Evolutionary conservation across 2,797 vertebrate species (phyloP).

Genomic region (Gouania willdenowi): DNA sequence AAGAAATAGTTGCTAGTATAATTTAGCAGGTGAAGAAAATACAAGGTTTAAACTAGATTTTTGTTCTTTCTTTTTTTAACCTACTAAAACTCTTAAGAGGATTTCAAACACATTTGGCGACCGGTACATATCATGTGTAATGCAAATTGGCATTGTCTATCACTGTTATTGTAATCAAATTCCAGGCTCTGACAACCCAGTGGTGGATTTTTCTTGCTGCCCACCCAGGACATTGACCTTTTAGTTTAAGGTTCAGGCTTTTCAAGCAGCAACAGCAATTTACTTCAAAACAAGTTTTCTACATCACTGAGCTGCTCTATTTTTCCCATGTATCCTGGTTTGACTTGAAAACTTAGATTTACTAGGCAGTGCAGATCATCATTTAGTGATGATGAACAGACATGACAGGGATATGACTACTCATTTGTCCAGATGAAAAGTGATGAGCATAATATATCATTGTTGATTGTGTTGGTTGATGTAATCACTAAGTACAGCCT

Average conservation of each 20-base stretch:
- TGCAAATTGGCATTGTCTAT: too few species aligned
- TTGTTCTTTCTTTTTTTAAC: too few species aligned
- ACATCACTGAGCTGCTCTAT: constrained; percentile 28
- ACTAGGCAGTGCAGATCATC: constrained; percentile 19
- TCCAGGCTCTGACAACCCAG: too few species aligned
- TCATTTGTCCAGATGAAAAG: constrained; percentile 34
- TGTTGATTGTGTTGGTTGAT: constrained; percentile 11
- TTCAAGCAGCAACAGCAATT: constrained; percentile 25
- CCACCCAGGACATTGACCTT: too few species aligned
- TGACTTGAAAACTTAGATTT: constrained; percentile 24
- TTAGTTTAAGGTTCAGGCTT: constrained; percentile 38
- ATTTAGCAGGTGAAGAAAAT: too few species aligned
- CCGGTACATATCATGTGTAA: too few species aligned
- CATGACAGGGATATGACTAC: constrained; percentile 40
- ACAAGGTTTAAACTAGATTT: too few species aligned
- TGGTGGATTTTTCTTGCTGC: too few species aligned
- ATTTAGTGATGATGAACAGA: constrained; percentile 19
- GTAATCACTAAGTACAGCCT: constrained; percentile 4
- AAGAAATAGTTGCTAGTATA: too few species aligned
- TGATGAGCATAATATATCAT: constrained; percentile 23
- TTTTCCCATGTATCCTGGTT: constrained; percentile 3
- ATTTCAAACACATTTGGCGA: too few species aligned
- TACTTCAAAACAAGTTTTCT: constrained; percentile 55
- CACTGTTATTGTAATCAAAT: too few species aligned
- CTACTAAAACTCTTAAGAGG: too few species aligned